Base-by-base conservation (phyloP, 2,888 invertebrate species). In the Archips crataeganus region DNA sequence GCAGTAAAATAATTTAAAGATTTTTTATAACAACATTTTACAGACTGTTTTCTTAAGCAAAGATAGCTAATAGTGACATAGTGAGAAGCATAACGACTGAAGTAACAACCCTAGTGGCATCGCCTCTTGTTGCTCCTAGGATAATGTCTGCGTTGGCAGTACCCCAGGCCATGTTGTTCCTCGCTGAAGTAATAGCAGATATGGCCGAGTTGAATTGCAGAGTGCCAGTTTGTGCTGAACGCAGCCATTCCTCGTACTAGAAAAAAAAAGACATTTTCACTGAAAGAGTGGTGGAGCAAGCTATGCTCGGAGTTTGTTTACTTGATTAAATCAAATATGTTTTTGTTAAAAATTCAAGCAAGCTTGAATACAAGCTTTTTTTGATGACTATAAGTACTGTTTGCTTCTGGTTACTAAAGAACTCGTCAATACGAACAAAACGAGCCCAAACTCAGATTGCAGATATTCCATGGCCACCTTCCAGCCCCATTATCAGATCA, bases 211-310 rank as follows among this genome's bases (percentile, higher is more conserved):
- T 80, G 75, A 81, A 92, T 72, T 93, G 90, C 0, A 82, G 78
- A 13, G 86, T 81, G 13, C 75, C 75, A 0, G 77, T 67, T 73
- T 93, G 93, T 0, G 89, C 87, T 8, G 82, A 76, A 0, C 78
- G 82, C 0, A 93, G 84, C 94, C 94, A 93, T 4, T 81, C 76
- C 77, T 92, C 89, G 57, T 87, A 93, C 93, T 93, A 84, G 3
- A 79, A 84, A 23, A 23, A 23, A 23, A 23, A 23, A 23, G 23
- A 1, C 23, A 23, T 23, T 23, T 23, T 23, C 23, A 23, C 23
- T 23, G 23, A 23, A 23, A 23, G 23, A 23, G 23, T 1, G 23
- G 23, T 23, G 23, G 23, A 23, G 23, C 23, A 1, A 23, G 23
- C 23, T 23, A 23, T 23, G 23, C 23, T 23, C 23, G 23, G 23